Conservation (phyloP, 1,140 invertebrate species). For the Drosophila quadrilineata region DNA sequence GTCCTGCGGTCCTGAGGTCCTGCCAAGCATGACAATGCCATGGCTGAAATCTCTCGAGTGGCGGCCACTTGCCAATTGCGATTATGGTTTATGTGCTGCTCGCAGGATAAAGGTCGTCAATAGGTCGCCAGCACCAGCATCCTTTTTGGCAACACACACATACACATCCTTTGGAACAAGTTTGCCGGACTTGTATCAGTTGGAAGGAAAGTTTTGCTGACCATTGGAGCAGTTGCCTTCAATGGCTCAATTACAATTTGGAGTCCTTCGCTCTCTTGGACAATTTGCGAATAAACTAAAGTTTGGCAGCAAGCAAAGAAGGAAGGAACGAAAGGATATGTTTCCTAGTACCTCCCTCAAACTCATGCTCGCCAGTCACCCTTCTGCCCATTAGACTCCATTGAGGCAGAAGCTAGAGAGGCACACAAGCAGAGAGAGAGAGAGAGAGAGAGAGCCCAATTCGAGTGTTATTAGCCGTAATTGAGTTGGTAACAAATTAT, state of each 20-base stretch:
- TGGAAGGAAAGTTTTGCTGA: slow-evolving; percentile 50
- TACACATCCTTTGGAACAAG: slow-evolving; percentile 39
- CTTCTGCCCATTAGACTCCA: background rate
- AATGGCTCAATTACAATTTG: slow-evolving; percentile 72
- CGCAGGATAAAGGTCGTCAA: slow-evolving; percentile 75
- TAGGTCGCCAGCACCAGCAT: slow-evolving; percentile 57
- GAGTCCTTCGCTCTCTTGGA: too few species aligned
- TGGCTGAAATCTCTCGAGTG: slow-evolving; percentile 59
- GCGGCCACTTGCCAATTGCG: slow-evolving; percentile 78
- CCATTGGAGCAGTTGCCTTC: slow-evolving; percentile 64
- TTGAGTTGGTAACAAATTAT: slow-evolving; percentile 44
- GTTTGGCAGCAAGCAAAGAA: slow-evolving; percentile 30
- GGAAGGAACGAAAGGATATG: background rate
- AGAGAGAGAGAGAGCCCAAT: slow-evolving; percentile 16
- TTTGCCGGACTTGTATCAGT: slow-evolving; percentile 58
- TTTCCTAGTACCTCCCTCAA: background rate
- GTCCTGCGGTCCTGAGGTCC: slow-evolving; percentile 33
- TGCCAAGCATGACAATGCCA: slow-evolving; percentile 71
- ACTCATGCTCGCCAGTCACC: background rate
- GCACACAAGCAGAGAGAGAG: too few species aligned
- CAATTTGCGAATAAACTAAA: slow-evolving; percentile 51
- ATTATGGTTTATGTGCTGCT: slow-evolving; percentile 74
- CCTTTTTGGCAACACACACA: slow-evolving; percentile 25
- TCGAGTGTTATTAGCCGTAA: slow-evolving; percentile 47
- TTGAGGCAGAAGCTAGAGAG: slow-evolving; percentile 6